Base-by-base conservation (phyloP, 1,140 invertebrate species). In the Drosophila santomea region DNA sequence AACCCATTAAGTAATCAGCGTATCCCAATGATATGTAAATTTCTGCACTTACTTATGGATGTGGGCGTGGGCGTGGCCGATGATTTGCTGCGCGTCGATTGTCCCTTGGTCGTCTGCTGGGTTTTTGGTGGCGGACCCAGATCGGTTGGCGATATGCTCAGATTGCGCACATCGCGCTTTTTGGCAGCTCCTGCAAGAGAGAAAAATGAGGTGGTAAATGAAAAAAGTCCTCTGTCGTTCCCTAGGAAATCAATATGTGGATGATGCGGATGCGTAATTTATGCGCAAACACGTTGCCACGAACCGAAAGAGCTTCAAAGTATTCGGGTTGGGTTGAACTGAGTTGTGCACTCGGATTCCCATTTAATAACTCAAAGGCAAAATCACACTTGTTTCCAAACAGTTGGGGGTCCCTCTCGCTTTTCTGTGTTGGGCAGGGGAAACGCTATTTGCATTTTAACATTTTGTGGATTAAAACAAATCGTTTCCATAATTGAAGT, bases 101-200 rank as follows among this genome's bases (percentile, higher is more conserved):
- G 82, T 48, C 84, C 85, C 78, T 92, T 92, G 39, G 78, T 64
- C 48, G 91, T 92, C 74, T 92, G 91, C 57, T 92, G 91, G 28
- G 91, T 89, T 67, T 92, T 92, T 55, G 91, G 90, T 45, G 91
- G 91, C 75, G 91, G 91, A 69, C 91, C 91, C 67, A 92, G 85
- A 86, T 92, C 91, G 32, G 91, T 92, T 39, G 91, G 91, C 62
- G 91, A 92, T 77, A 92, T 92, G 74, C 82, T 92, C 57, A 92
- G 73, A 64, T 91, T 92, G 66, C 91, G 90, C 67, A 92, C 91
- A 91, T 92, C 91, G 55, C 91, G 91, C 74, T 92, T 92, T 74
- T 92, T 92, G 89, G 91, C 91, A 73, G 91, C 78, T 89, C 91
- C 91, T 92, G 77, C 45, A 89, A 91, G 51, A 58, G 63, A 51